Evolutionary conservation across 2,797 vertebrate genomes (phyloP).

Genomic region (Microctenopoma stevenorrisi): DNA sequence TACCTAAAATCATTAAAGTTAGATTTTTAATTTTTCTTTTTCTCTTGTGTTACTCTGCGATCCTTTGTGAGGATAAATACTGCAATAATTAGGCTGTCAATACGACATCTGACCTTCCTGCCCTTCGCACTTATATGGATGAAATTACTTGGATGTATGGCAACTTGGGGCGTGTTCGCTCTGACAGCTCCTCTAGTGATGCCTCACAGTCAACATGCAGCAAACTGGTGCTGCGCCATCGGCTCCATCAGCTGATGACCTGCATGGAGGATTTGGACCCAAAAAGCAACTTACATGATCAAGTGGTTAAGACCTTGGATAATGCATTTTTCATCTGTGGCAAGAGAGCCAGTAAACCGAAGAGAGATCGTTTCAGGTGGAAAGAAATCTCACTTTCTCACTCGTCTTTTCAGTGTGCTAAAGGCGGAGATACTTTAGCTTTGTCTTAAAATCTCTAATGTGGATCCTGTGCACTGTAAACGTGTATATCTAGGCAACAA

Average conservation of each 20-base stretch:
- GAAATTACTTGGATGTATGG: slow-evolving; percentile 56
- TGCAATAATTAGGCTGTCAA: too few species aligned
- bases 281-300: slow-evolving; percentile 73
- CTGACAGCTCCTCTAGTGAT: slow-evolving; percentile 70
- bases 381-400: neutral
- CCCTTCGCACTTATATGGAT: slow-evolving; percentile 52
- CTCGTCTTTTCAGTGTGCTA: neutral
- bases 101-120: neutral
- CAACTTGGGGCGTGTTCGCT: slow-evolving; percentile 59
- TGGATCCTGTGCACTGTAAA: neutral
- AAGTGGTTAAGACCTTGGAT: slow-evolving; percentile 82
- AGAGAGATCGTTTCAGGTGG: slow-evolving; percentile 77
- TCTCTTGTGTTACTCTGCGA: neutral
- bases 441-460: neutral
- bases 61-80: too few species aligned
- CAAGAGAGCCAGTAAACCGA: slow-evolving; percentile 63
- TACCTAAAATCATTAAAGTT: neutral
- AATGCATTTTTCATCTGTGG: slow-evolving; percentile 80
- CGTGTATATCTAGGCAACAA: neutral
- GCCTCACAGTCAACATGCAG: slow-evolving; percentile 70
- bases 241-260: slow-evolving; percentile 80
- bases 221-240: slow-evolving; percentile 79
- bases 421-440: neutral
- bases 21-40: neutral
- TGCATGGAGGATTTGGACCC: slow-evolving; percentile 83